Base-by-base conservation (phyloP, 2,888 invertebrate genomes). In the Boloria euphrosyne region DNA sequence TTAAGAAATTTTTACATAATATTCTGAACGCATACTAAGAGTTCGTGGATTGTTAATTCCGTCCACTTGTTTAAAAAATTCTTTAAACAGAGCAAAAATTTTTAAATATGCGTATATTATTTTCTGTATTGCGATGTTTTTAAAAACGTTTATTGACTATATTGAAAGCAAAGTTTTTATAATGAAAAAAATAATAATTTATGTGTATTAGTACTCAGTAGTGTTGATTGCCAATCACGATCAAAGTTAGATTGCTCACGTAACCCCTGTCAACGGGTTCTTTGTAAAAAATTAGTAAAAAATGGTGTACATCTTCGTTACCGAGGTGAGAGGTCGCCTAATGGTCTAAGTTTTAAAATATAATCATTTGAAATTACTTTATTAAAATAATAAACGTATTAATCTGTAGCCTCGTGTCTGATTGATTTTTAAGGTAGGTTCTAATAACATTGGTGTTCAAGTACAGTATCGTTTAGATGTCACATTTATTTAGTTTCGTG, bases 151-250 rank as follows among this genome's bases (percentile, higher is more conserved):
- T 13, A 43, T 43, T 13, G 5, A 55, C 62, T 55, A 49, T 49
- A 22, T 22, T 54, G 31, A 38, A 2, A 7, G 31, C 5, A 31
- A 6, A 31, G 6, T 31, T 31, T 31, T 31, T 31, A 31, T 31
- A 31, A 7, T 31, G 31, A 31, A 31, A 31, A 31, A 31, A 43
- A 66, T 71, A 62, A 72, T 76, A 75, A 80, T 80, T 80, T 78
- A 78, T 78, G 70, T 88, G 84, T 88, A 89, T 90, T 88, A 90
- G 82, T 72, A 74, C 86, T 87, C 84, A 85, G 81, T 72, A 73
- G 78, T 79, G 81, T 77, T 85, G 84, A 84, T 79, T 78, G 77
- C 77, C 75, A 76, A 76, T 78, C 81, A 82, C 82, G 85, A 82
- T 73, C 74, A 74, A 74, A 53, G 54, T 68, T 61, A 49, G 46